Percentiles rank a stretch among this genome's conserved stretches.
phyloP scores from a whole-genome alignment of 2,797 vertebrate genomes.

The Oreochromis grahami region DNA sequence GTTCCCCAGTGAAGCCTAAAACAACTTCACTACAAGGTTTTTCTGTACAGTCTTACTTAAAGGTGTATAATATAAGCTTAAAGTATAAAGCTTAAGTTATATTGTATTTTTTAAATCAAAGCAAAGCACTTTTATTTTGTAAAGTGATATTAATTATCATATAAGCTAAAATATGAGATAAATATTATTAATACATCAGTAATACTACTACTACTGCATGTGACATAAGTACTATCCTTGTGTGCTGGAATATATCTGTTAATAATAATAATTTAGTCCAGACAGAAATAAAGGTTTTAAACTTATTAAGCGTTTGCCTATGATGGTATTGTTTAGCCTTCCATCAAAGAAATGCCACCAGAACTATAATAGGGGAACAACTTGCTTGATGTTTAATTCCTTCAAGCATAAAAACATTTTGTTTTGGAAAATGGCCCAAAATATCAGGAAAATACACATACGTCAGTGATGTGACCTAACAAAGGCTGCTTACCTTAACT shows the following conservation, averaged over 20 bases:
- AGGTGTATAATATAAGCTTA: not conserved
- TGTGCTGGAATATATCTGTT: not conserved
- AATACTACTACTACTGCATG: not conserved
- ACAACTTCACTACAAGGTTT: not conserved
- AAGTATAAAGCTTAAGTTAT: not conserved
- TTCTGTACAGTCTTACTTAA: not conserved
- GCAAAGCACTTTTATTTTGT: not conserved
- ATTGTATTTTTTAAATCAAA: rapidly evolving
- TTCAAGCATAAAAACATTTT: not conserved
- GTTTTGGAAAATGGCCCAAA: not conserved
- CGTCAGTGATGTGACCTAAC: not conserved
- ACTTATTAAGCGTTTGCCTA: not conserved
- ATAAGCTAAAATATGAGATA: not conserved
- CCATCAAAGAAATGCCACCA: not conserved
- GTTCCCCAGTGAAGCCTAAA: rapidly evolving
- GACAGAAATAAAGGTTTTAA: not conserved
- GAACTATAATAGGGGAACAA: not conserved
- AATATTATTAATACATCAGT: not conserved
- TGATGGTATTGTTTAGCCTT: not conserved
- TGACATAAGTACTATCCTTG: not conserved
- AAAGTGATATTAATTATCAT: not conserved
- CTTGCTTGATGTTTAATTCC: not conserved
- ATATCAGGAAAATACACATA: not conserved
- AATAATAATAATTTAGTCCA: not conserved
- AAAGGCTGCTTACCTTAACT: not conserved